phyloP scores from a whole-genome alignment of 2,113 vertebrate genomes.

The Geothlypis trichas region DNA sequence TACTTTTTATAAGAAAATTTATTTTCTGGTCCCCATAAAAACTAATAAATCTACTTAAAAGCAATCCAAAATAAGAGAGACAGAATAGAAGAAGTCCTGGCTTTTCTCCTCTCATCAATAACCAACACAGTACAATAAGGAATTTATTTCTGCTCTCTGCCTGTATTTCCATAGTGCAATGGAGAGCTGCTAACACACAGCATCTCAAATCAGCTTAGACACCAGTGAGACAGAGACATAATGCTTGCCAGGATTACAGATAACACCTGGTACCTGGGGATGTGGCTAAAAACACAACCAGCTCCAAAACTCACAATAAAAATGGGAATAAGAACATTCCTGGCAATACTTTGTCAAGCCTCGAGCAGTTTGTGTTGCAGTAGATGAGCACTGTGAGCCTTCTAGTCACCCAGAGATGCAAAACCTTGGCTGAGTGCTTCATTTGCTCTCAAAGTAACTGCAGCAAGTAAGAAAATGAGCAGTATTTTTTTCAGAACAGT shows the following conservation, averaged over 20 bases:
- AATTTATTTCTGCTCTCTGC: background rate
- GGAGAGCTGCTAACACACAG: fast-evolving
- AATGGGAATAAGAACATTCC: background rate
- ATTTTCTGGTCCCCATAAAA: background rate
- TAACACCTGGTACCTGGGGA: background rate
- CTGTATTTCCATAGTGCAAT: background rate
- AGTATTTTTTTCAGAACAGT: background rate
- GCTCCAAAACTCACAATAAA: background rate
- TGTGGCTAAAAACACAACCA: background rate
- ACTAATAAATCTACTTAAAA: background rate
- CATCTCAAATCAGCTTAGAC: background rate
- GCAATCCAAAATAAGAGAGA: background rate
- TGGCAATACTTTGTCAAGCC: background rate
- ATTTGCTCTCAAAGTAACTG: background rate
- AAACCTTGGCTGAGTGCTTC: background rate
- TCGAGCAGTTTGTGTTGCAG: background rate
- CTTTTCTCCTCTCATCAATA: background rate
- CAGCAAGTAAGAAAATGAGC: background rate
- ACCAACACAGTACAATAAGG: background rate
- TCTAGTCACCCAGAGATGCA: background rate
- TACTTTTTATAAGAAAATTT: background rate
- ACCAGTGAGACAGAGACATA: background rate
- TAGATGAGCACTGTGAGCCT: background rate
- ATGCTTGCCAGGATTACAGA: background rate
- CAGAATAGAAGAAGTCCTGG: background rate